phyloP scores from a whole-genome alignment of 2,888 invertebrate species.

The Osmoderma eremita region DNA sequence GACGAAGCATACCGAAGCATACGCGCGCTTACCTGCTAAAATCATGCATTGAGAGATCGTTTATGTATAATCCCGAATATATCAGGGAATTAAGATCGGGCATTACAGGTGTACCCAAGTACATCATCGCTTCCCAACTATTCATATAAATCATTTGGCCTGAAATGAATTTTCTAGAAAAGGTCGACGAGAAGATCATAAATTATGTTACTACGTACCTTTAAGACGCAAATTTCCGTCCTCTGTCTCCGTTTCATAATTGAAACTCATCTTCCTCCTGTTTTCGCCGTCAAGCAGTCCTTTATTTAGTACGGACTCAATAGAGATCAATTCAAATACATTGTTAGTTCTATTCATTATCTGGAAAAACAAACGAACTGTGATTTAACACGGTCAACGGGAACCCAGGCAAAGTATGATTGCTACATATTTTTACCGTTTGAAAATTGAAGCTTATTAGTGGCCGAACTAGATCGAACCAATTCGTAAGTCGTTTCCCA shows the following conservation, averaged over 20 bases:
- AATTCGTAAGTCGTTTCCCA: conserved; percentile 89
- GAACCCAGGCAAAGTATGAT: background rate
- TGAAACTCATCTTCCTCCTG: conserved; percentile 68
- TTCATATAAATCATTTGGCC: conserved; percentile 99
- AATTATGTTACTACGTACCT: conserved; percentile 66
- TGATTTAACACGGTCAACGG: no score
- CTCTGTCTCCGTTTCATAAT: conserved; percentile 73
- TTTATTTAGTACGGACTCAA: conserved; percentile 83
- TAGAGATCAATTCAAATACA: conserved; percentile 93
- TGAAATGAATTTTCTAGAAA: conserved; percentile 60
- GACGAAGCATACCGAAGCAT: no score
- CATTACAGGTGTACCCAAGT: conserved; percentile 96
- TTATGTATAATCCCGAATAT: conserved; percentile 93
- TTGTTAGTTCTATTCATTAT: conserved; percentile 95
- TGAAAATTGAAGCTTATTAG: conserved; percentile 94
- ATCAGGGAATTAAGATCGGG: conserved; percentile 92
- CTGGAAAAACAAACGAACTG: conserved; percentile 66
- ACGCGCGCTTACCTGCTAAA: conserved; percentile 82
- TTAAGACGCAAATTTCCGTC: conserved; percentile 84
- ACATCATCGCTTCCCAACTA: conserved; percentile 98
- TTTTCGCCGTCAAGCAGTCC: conserved; percentile 65
- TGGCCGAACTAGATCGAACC: conserved; percentile 92
- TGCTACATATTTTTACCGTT: conserved; percentile 74
- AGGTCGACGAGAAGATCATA: background rate
- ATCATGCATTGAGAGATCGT: conserved; percentile 99